Conservation (phyloP, 2,888 invertebrate species). For the Creontiades dilutus region DNA sequence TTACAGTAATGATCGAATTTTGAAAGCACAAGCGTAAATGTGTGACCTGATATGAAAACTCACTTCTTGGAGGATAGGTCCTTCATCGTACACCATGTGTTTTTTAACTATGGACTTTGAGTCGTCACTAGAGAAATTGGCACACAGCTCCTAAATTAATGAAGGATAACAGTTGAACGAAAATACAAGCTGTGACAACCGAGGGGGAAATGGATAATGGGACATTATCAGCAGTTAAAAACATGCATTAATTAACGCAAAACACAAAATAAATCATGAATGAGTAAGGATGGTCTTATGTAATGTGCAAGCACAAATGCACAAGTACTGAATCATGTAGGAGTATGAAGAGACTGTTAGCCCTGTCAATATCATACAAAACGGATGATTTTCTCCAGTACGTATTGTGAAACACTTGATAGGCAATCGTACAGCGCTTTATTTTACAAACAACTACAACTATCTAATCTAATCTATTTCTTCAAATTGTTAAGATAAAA, state of each 20-base stretch:
- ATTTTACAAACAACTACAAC: too few species aligned
- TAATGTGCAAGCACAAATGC: neutral
- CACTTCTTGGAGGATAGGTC: constrained; percentile 64
- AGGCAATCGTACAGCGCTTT: too few species aligned
- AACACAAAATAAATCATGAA: constrained; percentile 25
- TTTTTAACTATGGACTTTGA: constrained; percentile 65
- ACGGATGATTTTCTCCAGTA: too few species aligned
- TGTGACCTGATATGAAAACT: constrained; percentile 30
- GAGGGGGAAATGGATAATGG: neutral
- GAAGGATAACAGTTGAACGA: constrained; percentile 31
- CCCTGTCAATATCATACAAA: too few species aligned
- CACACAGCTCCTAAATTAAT: constrained; percentile 67
- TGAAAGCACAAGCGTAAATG: constrained; percentile 33
- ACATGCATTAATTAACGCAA: neutral
- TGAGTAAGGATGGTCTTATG: neutral
- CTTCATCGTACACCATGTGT: constrained; percentile 69
- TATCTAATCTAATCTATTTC: too few species aligned
- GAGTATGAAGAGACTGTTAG: too few species aligned
- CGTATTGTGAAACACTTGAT: too few species aligned
- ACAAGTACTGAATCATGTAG: too few species aligned
- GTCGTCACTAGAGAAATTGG: constrained; percentile 66
- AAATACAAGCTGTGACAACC: neutral
- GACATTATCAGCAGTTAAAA: neutral
- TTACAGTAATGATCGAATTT: neutral
- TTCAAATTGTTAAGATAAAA: too few species aligned